These are phyloP conservation scores for Anolis apletophallus DNA, from an alignment of 2,797 vertebrate genomes.

Conservation along the genomic window DNA sequence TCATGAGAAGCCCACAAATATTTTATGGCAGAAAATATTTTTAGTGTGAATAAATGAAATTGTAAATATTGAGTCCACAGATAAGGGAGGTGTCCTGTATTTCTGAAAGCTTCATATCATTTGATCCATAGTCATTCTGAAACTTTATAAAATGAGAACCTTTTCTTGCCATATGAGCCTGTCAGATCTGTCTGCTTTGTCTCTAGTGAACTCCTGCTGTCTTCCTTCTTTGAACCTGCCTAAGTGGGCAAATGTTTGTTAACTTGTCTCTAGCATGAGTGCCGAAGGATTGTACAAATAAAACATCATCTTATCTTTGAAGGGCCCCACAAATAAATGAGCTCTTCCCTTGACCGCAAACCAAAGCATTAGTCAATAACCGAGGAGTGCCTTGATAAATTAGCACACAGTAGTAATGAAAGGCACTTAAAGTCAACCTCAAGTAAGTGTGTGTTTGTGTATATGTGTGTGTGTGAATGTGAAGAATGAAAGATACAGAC, in stretches of 20 bases:
- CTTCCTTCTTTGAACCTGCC: slow-evolving; percentile 30
- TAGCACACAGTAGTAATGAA: slow-evolving; percentile 65
- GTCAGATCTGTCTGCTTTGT: slow-evolving; percentile 54
- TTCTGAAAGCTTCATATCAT: not conserved
- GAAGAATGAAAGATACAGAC: not conserved
- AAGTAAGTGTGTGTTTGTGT: slow-evolving; percentile 27
- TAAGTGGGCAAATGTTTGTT: slow-evolving; percentile 60
- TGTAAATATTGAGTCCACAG: too few species aligned
- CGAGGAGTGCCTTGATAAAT: slow-evolving; percentile 72
- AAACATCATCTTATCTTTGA: slow-evolving; percentile 70
- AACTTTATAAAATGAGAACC: not conserved
- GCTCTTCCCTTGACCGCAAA: slow-evolving; percentile 70
- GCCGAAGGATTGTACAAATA: slow-evolving; percentile 69
- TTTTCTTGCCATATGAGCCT: slow-evolving; percentile 50
- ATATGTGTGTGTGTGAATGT: not conserved
- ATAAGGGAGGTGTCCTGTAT: too few species aligned
- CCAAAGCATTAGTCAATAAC: slow-evolving; percentile 72
- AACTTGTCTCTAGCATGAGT: slow-evolving; percentile 47
- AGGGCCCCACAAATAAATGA: slow-evolving; percentile 71
- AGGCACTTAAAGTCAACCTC: slow-evolving; percentile 63
- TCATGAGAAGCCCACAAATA: too few species aligned
- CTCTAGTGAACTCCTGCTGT: slow-evolving; percentile 54
- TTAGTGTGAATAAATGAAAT: too few species aligned
- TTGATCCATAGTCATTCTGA: not conserved
- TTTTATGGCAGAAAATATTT: too few species aligned